Evolutionary conservation across 2,797 vertebrate genomes (phyloP).

Genomic region (Argentina silus): DNA sequence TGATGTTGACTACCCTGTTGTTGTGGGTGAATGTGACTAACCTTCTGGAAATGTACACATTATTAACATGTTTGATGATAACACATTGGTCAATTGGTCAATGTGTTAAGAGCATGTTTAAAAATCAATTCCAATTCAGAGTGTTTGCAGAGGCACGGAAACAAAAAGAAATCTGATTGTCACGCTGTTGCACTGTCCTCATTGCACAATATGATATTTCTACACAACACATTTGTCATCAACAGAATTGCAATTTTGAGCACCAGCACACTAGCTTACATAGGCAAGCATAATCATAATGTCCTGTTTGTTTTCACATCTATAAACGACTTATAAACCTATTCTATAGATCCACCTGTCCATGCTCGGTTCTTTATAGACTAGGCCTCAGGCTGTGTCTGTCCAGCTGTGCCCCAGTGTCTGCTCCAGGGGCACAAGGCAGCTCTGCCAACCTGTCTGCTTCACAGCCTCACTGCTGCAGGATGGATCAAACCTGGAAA

Average conservation of each 20-base stretch:
- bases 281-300: background rate
- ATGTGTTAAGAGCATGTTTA: too few species aligned
- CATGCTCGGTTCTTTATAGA: background rate
- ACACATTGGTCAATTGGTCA: too few species aligned
- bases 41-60: too few species aligned
- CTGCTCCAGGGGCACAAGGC: conserved; percentile 16
- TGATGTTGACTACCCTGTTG: too few species aligned
- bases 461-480: conserved; percentile 56
- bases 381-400: conserved; percentile 12
- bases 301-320: background rate
- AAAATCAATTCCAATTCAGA: too few species aligned
- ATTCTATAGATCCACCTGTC: background rate
- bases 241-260: background rate
- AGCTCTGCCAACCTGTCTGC: conserved; percentile 33
- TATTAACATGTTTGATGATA: too few species aligned
- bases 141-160: too few species aligned
- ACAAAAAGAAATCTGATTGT: too few species aligned
- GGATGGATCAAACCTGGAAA: conserved; percentile 76
- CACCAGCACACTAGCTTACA: background rate
- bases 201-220: background rate
- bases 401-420: conserved; percentile 11
- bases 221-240: background rate
- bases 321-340: background rate
- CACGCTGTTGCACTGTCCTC: background rate
- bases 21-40: too few species aligned